These are phyloP conservation scores for Ceyx erithaca DNA, from an alignment of 2,797 vertebrate genomes.

Conservation along the genomic window DNA sequence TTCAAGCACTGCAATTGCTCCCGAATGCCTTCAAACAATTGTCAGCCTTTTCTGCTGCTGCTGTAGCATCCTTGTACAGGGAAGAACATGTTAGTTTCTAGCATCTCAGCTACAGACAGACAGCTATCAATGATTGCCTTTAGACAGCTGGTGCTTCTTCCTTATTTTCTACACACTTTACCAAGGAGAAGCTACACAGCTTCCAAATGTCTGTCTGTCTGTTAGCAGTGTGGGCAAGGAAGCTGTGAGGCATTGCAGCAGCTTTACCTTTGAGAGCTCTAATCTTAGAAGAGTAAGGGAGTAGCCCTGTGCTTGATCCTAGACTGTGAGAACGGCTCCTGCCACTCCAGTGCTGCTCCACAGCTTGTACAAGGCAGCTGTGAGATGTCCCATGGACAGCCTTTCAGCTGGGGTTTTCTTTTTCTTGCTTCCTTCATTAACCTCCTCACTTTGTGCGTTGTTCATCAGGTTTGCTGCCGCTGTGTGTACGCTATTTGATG, in stretches of 20 bases:
- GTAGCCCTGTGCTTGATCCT: neutral
- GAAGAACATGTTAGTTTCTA: neutral
- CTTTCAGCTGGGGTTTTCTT: neutral
- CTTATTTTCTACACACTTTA: fast-evolving
- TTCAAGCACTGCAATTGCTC: neutral
- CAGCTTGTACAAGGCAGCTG: neutral
- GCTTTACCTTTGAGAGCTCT: neutral
- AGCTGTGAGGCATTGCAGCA: neutral
- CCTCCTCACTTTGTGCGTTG: constrained; percentile 1
- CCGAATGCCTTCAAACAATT: fast-evolving
- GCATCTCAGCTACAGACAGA: neutral
- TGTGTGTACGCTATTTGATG: constrained; percentile 60
- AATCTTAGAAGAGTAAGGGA: neutral
- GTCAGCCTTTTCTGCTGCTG: neutral
- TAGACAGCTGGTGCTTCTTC: neutral
- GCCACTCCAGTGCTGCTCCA: neutral
- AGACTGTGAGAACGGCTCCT: neutral
- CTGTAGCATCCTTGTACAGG: fast-evolving
- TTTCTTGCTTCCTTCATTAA: neutral
- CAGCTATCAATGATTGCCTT: neutral
- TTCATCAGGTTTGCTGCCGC: constrained; percentile 40
- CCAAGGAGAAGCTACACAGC: neutral
- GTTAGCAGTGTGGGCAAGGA: neutral
- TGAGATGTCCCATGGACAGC: fast-evolving
- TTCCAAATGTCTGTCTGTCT: neutral